These are phyloP conservation scores for Palythoa heliodiscus DNA, from an alignment of 92 coral and sea anemone genomes.

Conservation along the genomic window DNA sequence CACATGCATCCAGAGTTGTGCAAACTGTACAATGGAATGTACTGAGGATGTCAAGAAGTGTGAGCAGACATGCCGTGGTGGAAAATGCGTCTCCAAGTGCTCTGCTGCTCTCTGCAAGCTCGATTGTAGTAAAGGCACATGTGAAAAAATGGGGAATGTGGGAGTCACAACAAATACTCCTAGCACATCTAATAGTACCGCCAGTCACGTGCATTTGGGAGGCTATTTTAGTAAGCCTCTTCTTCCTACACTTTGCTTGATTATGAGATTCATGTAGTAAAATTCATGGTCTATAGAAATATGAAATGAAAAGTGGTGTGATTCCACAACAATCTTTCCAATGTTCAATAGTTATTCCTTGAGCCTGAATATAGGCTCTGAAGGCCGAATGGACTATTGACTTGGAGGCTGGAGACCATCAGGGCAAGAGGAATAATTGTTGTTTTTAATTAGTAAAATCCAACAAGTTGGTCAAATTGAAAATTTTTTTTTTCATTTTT, in stretches of 20 bases:
- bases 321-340: too few relatives aligned
- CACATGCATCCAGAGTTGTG: not conserved
- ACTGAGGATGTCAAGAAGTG: constrained; percentile 22
- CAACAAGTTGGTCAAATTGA: too few relatives aligned
- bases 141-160: not conserved
- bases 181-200: not conserved
- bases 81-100: not conserved
- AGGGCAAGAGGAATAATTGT: too few relatives aligned
- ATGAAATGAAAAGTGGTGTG: too few relatives aligned
- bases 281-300: too few relatives aligned
- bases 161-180: not conserved
- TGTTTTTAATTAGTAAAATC: too few relatives aligned
- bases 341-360: too few relatives aligned
- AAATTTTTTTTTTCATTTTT: too few relatives aligned
- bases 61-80: not conserved
- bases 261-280: not conserved
- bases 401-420: too few relatives aligned
- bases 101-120: not conserved
- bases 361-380: too few relatives aligned
- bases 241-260: not conserved
- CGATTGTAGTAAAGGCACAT: not conserved
- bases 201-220: not conserved
- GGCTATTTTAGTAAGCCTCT: not conserved
- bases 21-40: constrained; percentile 41
- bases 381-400: too few relatives aligned